A percentile compares a stretch with the other conserved stretches of the same genome.
These are phyloP conservation scores for Halcyon senegalensis DNA, from an alignment of 2,113 vertebrate genomes.

Conservation along the genomic window DNA sequence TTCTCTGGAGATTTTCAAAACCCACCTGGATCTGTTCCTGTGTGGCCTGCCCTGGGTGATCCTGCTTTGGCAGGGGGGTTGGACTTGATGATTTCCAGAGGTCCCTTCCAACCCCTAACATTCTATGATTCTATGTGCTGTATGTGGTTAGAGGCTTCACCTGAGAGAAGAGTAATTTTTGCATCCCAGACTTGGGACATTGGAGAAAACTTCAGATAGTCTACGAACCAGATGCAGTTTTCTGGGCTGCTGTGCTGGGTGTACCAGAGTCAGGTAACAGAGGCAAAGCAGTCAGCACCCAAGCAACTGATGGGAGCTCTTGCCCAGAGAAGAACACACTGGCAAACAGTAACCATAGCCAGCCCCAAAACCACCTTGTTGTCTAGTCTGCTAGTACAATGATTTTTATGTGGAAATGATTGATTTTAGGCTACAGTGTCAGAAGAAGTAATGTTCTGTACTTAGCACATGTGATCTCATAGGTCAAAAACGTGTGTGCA, in stretches of 20 bases:
- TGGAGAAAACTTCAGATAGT: not conserved
- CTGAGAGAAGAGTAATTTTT: not conserved
- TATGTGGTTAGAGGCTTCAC: not conserved
- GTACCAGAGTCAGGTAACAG: not conserved
- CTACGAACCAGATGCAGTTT: not conserved
- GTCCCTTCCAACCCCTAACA: too few relatives aligned
- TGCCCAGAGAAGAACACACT: fast-evolving
- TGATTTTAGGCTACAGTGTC: not conserved
- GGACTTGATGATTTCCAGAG: too few relatives aligned
- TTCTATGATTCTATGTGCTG: not conserved
- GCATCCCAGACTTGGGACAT: not conserved
- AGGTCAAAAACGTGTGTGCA: not conserved
- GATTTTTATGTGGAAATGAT: not conserved
- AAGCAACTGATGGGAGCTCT: not conserved
- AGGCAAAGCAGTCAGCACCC: not conserved
- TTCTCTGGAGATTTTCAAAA: too few relatives aligned
- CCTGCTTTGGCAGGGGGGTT: too few relatives aligned
- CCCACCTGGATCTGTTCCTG: too few relatives aligned
- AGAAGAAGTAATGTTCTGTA: not conserved
- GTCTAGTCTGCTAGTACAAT: not conserved
- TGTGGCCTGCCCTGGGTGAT: too few relatives aligned
- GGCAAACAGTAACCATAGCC: not conserved
- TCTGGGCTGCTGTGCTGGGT: not conserved
- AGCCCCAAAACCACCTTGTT: not conserved
- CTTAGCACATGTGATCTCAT: not conserved